These are phyloP conservation scores for Bungarus multicinctus DNA, from an alignment of 2,113 vertebrate species.

Conservation along the genomic window DNA sequence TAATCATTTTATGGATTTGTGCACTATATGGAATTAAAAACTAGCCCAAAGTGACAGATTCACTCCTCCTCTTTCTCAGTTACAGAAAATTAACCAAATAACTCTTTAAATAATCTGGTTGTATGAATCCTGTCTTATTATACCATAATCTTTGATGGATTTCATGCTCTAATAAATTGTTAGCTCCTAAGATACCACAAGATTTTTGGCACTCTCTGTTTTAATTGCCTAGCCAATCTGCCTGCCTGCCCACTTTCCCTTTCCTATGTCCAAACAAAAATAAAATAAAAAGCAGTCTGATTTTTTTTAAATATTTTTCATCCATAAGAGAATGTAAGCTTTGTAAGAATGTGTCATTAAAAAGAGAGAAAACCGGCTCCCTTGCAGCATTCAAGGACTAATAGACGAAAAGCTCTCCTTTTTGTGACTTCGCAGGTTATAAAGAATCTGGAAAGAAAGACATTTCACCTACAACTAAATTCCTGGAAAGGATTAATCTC, in stretches of 20 bases:
- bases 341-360: background rate
- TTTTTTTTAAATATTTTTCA: background rate
- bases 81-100: background rate
- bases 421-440: background rate
- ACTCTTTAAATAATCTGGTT: background rate
- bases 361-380: background rate
- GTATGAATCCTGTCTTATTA: background rate
- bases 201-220: background rate
- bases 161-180: background rate
- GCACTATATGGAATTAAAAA: background rate
- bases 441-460: background rate
- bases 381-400: background rate
- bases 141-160: background rate
- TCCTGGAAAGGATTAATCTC: background rate
- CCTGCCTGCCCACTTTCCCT: background rate
- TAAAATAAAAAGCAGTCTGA: background rate
- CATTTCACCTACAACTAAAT: background rate
- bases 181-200: background rate
- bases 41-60: background rate
- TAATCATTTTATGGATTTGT: background rate
- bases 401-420: background rate
- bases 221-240: conserved; percentile 15
- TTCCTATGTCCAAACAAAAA: background rate
- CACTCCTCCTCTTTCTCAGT: background rate
- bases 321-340: background rate